These are phyloP conservation scores for Ichneumoninae sp. DNA, from an alignment of 2,888 invertebrate genomes.

Conservation along the genomic window DNA sequence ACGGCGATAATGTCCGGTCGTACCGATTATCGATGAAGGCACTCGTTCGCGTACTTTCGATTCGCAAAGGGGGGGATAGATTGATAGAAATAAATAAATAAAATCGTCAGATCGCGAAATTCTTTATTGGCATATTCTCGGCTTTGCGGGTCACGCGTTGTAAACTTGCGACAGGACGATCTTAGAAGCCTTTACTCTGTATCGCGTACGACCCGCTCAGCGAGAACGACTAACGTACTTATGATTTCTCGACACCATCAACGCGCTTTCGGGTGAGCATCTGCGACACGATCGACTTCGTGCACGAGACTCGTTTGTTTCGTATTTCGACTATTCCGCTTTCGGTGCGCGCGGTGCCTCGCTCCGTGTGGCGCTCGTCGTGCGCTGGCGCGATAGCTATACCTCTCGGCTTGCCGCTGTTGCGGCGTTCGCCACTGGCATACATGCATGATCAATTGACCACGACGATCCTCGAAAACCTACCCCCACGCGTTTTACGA, in stretches of 20 bases:
- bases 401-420: conserved; percentile 31
- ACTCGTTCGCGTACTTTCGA: conserved; percentile 26
- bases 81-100: not conserved
- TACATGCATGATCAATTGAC: conserved; percentile 57
- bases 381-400: conserved; percentile 53
- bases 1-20: conserved; percentile 3
- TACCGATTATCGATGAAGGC: conserved; percentile 6
- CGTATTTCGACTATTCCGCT: conserved; percentile 81
- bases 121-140: conserved; percentile 14
- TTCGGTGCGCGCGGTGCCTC: conserved; percentile 21
- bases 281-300: conserved; percentile 75
- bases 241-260: conserved; percentile 66
- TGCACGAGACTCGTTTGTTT: conserved; percentile 78
- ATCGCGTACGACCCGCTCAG: conserved; percentile 39
- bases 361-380: conserved; percentile 28
- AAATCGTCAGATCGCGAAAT: conserved; percentile 29
- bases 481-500: conserved; percentile 5
- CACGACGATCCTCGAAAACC: conserved; percentile 28
- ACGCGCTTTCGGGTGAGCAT: conserved; percentile 71
- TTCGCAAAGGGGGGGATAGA: not conserved
- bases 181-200: conserved; percentile 20
- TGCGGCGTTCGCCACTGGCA: conserved; percentile 14
- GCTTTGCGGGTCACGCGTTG: not conserved
- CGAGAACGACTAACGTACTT: conserved; percentile 60
- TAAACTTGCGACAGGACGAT: not conserved